These are phyloP conservation scores for Philopotamus ludificatus DNA, from an alignment of 1,140 invertebrate genomes.

Conservation along the genomic window DNA sequence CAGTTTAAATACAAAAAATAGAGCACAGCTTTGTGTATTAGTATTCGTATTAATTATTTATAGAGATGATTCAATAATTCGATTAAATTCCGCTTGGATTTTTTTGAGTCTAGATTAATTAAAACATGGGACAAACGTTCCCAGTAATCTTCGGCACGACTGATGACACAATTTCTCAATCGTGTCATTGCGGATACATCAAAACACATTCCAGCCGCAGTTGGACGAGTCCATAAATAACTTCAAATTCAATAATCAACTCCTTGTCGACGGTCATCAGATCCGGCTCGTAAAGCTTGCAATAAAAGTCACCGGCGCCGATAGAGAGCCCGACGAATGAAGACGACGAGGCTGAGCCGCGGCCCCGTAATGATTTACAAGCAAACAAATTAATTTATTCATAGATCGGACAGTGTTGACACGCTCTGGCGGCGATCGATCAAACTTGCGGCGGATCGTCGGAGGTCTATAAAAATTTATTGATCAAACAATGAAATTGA, in stretches of 20 bases:
- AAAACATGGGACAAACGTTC: no score
- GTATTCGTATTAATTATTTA: no score
- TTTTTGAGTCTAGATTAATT: no score
- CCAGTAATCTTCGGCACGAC: no score
- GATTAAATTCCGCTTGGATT: no score
- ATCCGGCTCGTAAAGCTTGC: neutral
- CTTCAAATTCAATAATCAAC: neutral
- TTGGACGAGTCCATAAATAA: neutral
- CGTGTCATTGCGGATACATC: no score
- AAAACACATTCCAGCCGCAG: neutral
- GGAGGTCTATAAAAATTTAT: conserved; percentile 25
- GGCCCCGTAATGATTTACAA: conserved; percentile 8
- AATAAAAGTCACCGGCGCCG: neutral
- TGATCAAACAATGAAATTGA: conserved; percentile 33
- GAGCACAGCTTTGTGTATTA: no score
- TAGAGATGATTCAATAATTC: no score
- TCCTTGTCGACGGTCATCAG: neutral
- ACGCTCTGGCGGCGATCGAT: conserved; percentile 11
- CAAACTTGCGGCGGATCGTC: neutral
- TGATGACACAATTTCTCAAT: no score
- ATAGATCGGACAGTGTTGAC: neutral
- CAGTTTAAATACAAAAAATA: no score
- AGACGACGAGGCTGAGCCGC: neutral
- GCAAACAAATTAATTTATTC: conserved; percentile 1
- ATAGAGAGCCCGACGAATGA: neutral